Evolutionary conservation across 2,797 vertebrate genomes (phyloP).

Genomic region (Bradypodion ventrale): DNA sequence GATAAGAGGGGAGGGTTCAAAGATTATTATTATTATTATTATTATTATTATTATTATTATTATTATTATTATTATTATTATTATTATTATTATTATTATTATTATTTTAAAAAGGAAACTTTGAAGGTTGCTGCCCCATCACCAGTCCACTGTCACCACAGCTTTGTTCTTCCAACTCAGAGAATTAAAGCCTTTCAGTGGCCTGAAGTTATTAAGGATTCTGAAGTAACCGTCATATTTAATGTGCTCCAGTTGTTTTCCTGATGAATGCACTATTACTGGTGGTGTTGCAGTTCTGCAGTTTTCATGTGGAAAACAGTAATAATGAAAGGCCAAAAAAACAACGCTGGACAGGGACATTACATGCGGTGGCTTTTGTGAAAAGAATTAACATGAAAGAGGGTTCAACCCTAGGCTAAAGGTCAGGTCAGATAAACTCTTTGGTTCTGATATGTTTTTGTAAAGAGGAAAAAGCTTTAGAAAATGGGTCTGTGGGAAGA

Average conservation of each 20-base stretch:
- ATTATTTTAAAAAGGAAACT: neutral
- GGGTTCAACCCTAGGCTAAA: conserved; percentile 72
- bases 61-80: too few species aligned
- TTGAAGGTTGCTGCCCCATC: neutral
- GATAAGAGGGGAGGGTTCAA: neutral
- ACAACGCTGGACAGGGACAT: conserved; percentile 71
- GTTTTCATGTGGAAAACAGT: neutral
- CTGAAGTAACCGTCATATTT: conserved; percentile 20
- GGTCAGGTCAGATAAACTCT: conserved; percentile 82
- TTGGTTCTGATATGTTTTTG: conserved; percentile 79
- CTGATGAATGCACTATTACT: conserved; percentile 49
- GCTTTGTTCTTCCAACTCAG: neutral
- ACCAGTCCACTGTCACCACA: neutral
- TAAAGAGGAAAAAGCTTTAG: conserved; percentile 74
- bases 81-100: too few species aligned
- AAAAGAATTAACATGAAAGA: conserved; percentile 80
- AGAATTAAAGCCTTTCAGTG: neutral
- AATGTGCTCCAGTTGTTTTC: conserved; percentile 41
- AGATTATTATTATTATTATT: too few species aligned
- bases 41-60: too few species aligned
- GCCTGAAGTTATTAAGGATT: neutral
- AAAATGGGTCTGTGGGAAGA: conserved; percentile 77
- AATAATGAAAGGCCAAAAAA: conserved; percentile 55
- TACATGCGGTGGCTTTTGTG: conserved; percentile 76
- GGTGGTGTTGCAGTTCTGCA: conserved; percentile 45